Conservation (phyloP, 2,797 vertebrate species). For the Podarcis siculus region DNA sequence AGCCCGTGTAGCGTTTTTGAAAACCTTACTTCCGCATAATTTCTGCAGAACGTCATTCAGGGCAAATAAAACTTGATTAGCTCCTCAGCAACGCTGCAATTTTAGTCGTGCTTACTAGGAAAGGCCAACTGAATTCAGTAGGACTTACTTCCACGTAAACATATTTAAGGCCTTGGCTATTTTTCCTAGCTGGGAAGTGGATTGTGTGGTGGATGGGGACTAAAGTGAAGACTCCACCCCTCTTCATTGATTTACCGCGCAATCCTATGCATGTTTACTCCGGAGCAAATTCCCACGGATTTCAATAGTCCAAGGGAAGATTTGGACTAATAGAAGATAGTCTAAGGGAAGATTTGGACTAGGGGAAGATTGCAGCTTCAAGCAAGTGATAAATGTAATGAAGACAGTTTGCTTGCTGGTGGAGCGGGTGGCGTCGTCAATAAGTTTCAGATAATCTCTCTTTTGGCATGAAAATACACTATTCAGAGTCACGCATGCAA, state of each 20-base stretch:
- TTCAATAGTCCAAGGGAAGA: background rate
- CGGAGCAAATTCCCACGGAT: background rate
- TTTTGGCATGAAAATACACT: background rate
- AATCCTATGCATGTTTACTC: background rate
- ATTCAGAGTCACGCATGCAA: background rate
- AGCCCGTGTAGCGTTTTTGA: background rate
- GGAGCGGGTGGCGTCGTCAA: no score
- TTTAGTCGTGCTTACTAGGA: background rate
- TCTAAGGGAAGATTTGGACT: no score
- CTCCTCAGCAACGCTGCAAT: background rate
- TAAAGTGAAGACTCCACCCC: background rate
- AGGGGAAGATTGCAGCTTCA: background rate
- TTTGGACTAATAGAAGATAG: no score
- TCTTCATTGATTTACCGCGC: background rate
- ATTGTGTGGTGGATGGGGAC: background rate
- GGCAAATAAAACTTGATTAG: background rate
- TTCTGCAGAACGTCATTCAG: background rate
- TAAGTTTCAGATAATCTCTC: background rate
- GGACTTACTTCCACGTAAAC: background rate
- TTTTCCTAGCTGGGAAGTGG: no score
- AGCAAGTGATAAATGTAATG: background rate
- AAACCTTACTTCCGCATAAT: background rate
- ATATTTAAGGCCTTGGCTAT: background rate
- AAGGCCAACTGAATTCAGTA: background rate
- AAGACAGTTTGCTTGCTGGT: background rate